Conservation (phyloP, 2,113 vertebrate genomes). For the Copsychus sechellarum region DNA sequence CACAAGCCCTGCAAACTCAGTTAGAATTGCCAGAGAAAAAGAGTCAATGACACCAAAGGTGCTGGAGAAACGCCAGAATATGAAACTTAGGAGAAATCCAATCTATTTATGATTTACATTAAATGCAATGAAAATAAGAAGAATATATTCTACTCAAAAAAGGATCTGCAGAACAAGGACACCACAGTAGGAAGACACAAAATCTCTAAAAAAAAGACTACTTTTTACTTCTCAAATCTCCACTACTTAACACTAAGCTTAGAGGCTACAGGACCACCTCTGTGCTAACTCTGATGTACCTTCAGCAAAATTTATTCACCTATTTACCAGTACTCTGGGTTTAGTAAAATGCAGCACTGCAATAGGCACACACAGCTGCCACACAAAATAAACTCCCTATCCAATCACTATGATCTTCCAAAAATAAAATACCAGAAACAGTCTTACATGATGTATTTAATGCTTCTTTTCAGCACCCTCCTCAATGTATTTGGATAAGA, state of each 20-base stretch:
- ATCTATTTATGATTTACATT: not conserved
- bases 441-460: constrained; percentile 23
- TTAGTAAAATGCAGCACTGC: not conserved
- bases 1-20: not conserved
- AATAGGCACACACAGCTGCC: not conserved
- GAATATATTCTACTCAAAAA: not conserved
- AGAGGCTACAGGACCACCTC: not conserved
- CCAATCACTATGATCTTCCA: constrained; percentile 27
- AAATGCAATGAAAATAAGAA: not conserved
- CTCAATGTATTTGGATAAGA: constrained; percentile 29
- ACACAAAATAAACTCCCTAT: not conserved
- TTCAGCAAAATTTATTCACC: not conserved
- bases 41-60: not conserved
- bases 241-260: not conserved
- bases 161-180: not conserved
- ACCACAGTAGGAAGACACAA: not conserved
- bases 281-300: not conserved
- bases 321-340: not conserved
- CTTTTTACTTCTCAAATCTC: not conserved
- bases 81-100: not conserved
- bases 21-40: not conserved
- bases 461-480: constrained; percentile 50
- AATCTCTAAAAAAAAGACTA: not conserved
- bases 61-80: not conserved
- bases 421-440: constrained; percentile 67